These are phyloP conservation scores for Zoanthus solanderi DNA, from an alignment of 92 coral and sea anemone species.

Conservation along the genomic window DNA sequence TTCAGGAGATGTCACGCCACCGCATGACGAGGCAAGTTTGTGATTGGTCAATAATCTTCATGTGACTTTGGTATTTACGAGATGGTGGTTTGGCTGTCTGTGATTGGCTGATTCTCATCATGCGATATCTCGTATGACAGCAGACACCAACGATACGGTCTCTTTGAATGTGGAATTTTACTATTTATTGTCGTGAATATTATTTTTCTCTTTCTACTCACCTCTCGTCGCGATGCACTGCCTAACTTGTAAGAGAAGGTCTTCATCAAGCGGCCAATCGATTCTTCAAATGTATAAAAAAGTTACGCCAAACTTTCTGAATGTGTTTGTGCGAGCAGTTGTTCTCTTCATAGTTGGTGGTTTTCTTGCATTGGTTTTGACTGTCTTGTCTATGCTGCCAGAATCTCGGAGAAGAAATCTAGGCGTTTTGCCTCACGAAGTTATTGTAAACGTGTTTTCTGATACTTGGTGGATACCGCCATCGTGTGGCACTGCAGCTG, in stretches of 20 bases:
- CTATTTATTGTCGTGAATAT: conserved; percentile 47
- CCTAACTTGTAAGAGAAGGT: conserved; percentile 79
- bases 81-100: conserved; percentile 65
- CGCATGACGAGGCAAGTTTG: conserved; percentile 26
- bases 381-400: conserved; percentile 86
- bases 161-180: conserved; percentile 32
- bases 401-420: conserved; percentile 86
- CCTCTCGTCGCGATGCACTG: conserved; percentile 78
- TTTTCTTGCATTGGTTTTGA: conserved; percentile 88
- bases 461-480: conserved; percentile 99
- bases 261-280: conserved; percentile 76
- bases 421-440: conserved; percentile 81
- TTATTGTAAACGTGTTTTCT: conserved; percentile 82
- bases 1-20: conserved; percentile 37
- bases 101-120: conserved; percentile 82
- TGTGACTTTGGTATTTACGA: conserved; percentile 50
- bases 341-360: conserved; percentile 94
- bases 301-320: conserved; percentile 85
- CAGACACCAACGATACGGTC: conserved; percentile 42
- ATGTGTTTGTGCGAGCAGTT: conserved; percentile 89
- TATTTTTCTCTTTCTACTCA: not conserved
- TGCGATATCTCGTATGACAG: conserved; percentile 77
- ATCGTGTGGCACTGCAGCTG: conserved; percentile 94
- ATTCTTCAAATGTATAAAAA: conserved; percentile 76
- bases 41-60: conserved; percentile 58